Evolutionary conservation across 2,113 vertebrate species (phyloP), one percentile per base, ranked within the genome.

Genomic region (Scortum barcoo): DNA sequence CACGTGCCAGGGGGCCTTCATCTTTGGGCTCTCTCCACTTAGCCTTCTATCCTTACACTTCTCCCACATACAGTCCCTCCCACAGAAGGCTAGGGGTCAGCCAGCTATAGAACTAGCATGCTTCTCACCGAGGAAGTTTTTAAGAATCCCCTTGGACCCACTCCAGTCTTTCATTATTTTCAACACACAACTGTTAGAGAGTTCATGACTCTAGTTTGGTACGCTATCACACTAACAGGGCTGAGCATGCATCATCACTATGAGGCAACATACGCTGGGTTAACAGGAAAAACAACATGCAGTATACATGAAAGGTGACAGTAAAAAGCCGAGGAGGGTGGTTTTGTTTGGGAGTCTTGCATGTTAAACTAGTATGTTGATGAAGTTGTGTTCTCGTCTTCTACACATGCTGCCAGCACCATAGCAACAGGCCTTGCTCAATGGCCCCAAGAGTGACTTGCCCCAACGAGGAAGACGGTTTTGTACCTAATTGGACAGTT

Each of bases 381-480:
- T 73, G 66, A 82, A 88, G 70, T 67, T 63, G 69, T 85, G 58
- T 36, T 81, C 28, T 56, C 80, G 80, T 78, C 62, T 76, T 77
- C 46, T 60, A 51, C 83, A 78, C 50, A 73, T 50, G 73, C 63
- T 78, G 17, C 40, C 17, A 72, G 85, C 76, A 13, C 91, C 91
- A 93, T 93, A 86, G 94, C 84, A 93, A 93, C 94, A 86, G 73
- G 88, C 88, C 48, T 69, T 78, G 81, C 65, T 89, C 76, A 86
- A 76, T 85, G 77, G 84, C 90, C 87, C 84, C 82, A 70, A 58
- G 89, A 91, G 79, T 80, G 82, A 78, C 66, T 75, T 22, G 86
- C 74, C 85, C 80, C 81, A 79, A 67, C 1, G 42, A 88, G 87
- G 81, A 89, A 70, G 66, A 76, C 12, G 38, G 62, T 84, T 78